phyloP scores from a whole-genome alignment of 2,113 vertebrate genomes.

The Phylloscopus trochilus region DNA sequence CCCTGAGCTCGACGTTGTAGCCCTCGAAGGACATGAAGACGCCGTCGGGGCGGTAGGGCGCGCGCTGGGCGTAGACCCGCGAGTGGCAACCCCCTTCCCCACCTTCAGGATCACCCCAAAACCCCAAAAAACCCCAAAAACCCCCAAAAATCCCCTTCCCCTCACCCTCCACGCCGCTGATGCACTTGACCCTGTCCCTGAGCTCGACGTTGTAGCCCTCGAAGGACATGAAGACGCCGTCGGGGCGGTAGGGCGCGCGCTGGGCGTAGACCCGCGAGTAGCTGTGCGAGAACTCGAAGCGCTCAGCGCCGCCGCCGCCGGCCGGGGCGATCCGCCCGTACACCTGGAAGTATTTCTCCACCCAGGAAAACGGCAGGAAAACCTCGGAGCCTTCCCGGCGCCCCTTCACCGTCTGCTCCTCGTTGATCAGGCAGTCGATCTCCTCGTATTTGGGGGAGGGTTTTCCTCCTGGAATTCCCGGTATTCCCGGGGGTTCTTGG shows the following conservation, averaged over 20 bases:
- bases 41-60: too few species aligned
- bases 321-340: conserved; percentile 90
- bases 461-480: neutral
- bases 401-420: conserved; percentile 89
- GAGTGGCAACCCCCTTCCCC: too few species aligned
- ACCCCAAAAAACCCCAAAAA: too few species aligned
- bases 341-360: conserved; percentile 97
- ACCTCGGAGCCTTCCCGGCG: conserved; percentile 86
- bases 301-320: conserved; percentile 84
- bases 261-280: conserved; percentile 96
- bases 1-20: too few species aligned
- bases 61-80: too few species aligned
- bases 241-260: conserved; percentile 89
- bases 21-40: too few species aligned
- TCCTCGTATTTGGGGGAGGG: conserved; percentile 82
- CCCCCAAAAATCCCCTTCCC: too few species aligned
- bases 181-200: conserved; percentile 82
- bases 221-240: conserved; percentile 98
- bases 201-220: conserved; percentile 99
- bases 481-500: conserved; percentile 66
- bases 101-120: too few species aligned
- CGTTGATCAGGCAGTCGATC: conserved; percentile 96
- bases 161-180: neutral
- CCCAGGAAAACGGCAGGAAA: conserved; percentile 94
- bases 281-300: conserved; percentile 98